Evolutionary conservation across 2,888 invertebrate genomes (phyloP), one percentile per base, ranked within the genome.

Genomic region (Xestia rhomboidea): DNA sequence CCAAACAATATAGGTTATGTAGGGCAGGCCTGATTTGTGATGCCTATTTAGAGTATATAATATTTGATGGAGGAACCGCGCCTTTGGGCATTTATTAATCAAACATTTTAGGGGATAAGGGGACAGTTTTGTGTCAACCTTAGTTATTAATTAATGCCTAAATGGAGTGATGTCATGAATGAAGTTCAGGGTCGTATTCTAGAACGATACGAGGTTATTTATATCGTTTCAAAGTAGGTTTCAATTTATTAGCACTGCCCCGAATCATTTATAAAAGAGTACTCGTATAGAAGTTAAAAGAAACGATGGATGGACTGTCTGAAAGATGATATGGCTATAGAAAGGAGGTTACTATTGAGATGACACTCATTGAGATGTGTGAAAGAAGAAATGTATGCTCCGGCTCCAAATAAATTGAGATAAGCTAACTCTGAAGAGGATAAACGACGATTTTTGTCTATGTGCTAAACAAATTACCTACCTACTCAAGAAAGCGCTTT

Each of bases 11-110:
- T 84, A 75, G 86, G 86, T 71, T 83, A 79, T 88, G 82, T 86
- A 75, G 87, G 84, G 69, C 84, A 79, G 68, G 78, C 73, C 66
- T 84, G 87, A 82, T 84, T 88, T 82, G 87, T 74, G 74, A 66
- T 85, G 67, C 30, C 77, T 72, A 79, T 77, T 57, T 81, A 70
- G 49, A 44, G 73, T 76, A 57, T 82, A 81, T 82, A 79, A 82
- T 88, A 77, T 77, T 70, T 76, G 73, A 82, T 75, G 64, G 77
- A 54, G 41, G 15, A 46, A 44, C 78, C 81, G 30, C 89, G 27
- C 85, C 83, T 77, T 66, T 24, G n/a, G 54, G 44, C 57, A 54
- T 85, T 82, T 75, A 72, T 73, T 83, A 62, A 68, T 73, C 41
- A 77, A 72, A 75, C 67, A 84, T 70, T 86, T 86, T 62, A 57